Percentiles rank a stretch among this genome's conserved stretches.
Conservation (phyloP, 1,140 invertebrate genomes). For the Anastrepha ludens region DNA sequence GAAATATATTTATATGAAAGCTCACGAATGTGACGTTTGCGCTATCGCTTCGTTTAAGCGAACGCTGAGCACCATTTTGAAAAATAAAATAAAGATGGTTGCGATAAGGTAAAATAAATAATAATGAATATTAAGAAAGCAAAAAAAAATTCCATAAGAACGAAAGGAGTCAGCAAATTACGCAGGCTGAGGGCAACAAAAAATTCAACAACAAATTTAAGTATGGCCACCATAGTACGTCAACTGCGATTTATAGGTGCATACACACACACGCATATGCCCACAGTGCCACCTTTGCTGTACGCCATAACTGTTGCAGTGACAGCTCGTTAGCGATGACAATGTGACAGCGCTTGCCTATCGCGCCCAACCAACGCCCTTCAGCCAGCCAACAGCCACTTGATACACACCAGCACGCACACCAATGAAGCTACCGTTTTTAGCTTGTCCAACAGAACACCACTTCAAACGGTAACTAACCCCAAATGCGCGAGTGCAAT, state of each 20-base stretch:
- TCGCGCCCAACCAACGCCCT: conserved; percentile 26
- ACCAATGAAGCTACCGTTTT: neutral
- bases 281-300: neutral
- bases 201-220: neutral
- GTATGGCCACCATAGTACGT: neutral
- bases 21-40: neutral
- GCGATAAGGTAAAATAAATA: conserved; percentile 38
- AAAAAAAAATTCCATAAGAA: neutral
- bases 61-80: conserved; percentile 15
- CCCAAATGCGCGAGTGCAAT: neutral
- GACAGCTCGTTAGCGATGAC: conserved; percentile 46
- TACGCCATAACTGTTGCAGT: conserved; percentile 15
- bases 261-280: neutral
- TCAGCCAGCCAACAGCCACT: neutral
- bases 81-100: conserved; percentile 49
- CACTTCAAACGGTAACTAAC: conserved; percentile 33
- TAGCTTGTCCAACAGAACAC: neutral
- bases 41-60: neutral
- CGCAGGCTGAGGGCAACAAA: neutral
- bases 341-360: neutral
- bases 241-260: neutral
- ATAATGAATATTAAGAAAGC: conserved; percentile 1
- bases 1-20: neutral
- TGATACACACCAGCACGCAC: neutral
- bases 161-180: conserved; percentile 6